phyloP scores from a whole-genome alignment of 2,888 invertebrate genomes.

The Rhopalosiphum nymphaeae region DNA sequence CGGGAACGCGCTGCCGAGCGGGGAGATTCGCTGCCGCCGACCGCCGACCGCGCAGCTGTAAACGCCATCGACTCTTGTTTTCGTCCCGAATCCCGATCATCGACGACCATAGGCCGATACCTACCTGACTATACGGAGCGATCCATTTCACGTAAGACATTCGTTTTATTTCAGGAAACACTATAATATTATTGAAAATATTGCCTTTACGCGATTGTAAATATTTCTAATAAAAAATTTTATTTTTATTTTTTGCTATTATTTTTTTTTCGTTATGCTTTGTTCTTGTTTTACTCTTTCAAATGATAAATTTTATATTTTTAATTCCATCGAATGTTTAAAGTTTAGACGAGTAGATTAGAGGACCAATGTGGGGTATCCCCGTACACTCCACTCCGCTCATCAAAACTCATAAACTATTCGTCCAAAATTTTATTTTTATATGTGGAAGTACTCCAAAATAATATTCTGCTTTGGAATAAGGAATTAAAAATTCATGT shows the following conservation, averaged over 20 bases:
- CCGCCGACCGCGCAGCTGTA: constrained; percentile 11
- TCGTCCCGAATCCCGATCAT: background rate
- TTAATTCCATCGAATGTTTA: background rate
- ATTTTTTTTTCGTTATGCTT: no score
- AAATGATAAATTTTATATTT: no score
- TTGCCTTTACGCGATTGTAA: background rate
- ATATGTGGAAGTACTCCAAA: no score
- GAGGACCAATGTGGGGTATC: background rate
- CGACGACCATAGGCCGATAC: background rate
- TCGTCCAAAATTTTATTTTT: background rate
- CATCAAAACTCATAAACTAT: no score
- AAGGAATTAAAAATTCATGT: no score
- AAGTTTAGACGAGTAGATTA: background rate
- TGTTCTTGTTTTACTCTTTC: no score
- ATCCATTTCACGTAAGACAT: background rate
- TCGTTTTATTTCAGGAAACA: no score
- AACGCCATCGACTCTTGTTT: background rate
- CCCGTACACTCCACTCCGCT: background rate
- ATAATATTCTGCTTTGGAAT: no score
- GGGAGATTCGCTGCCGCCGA: background rate
- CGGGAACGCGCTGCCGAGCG: background rate
- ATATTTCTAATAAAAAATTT: no score
- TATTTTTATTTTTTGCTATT: no score
- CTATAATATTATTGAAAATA: background rate
- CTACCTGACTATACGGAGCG: background rate